These are phyloP conservation scores for Serinus canaria DNA, from an alignment of 2,113 vertebrate species.

Conservation along the genomic window DNA sequence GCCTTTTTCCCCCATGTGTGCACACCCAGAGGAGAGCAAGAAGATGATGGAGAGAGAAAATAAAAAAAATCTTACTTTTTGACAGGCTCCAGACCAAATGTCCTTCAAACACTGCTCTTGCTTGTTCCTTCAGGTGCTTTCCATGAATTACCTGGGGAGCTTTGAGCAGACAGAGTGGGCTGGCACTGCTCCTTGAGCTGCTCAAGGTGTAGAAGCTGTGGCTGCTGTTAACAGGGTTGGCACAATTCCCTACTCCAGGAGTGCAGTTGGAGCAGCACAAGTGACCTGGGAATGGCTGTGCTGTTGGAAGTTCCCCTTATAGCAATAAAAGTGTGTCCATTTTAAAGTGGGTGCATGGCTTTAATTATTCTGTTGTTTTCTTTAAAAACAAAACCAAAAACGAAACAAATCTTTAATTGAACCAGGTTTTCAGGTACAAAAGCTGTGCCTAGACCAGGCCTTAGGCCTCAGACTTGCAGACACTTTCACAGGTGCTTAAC, in stretches of 20 bases:
- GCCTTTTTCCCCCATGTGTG: neutral
- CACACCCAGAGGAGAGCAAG: neutral
- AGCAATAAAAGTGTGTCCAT: neutral
- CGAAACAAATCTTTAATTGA: conserved; percentile 24
- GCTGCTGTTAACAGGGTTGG: neutral
- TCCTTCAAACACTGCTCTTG: neutral
- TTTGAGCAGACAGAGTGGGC: neutral
- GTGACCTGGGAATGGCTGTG: neutral
- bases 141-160: neutral
- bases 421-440: conserved; percentile 32
- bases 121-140: neutral
- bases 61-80: neutral
- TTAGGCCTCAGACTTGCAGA: neutral
- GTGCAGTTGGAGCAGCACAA: neutral
- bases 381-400: conserved; percentile 44
- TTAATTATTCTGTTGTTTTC: conserved; percentile 47
- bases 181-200: neutral
- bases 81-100: neutral
- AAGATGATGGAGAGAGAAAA: neutral
- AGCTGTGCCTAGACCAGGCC: neutral
- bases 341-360: conserved; percentile 17
- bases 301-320: neutral
- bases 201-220: neutral
- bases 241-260: neutral
- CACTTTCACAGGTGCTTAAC: conserved; percentile 42